Conservation (phyloP, 2,797 vertebrate species). For the Eulemur albifrons region DNA sequence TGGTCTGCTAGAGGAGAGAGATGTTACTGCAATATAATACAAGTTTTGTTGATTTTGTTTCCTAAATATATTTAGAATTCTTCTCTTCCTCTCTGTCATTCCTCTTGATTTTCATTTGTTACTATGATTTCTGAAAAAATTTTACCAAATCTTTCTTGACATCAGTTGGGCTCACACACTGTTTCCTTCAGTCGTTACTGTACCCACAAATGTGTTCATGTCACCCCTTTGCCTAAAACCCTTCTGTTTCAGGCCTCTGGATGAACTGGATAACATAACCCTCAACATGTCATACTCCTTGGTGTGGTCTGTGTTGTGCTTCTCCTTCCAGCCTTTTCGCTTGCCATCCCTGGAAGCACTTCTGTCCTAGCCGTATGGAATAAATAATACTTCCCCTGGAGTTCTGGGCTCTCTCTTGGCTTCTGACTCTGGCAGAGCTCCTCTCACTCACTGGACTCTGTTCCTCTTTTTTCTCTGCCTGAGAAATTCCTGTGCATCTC, state of each 20-base stretch:
- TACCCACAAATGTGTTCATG: neutral
- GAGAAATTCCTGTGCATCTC: neutral
- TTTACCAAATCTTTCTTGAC: neutral
- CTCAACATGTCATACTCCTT: neutral
- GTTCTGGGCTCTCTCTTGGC: neutral
- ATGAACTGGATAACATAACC: neutral
- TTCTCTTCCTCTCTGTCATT: neutral
- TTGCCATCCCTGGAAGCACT: neutral
- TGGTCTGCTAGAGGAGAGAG: neutral
- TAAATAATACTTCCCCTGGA: neutral
- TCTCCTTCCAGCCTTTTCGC: neutral
- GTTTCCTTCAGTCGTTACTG: neutral
- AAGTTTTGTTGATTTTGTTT: neutral
- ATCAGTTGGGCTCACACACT: neutral
- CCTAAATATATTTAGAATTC: neutral
- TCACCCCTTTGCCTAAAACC: neutral
- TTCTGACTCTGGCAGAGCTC: neutral
- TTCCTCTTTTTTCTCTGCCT: neutral
- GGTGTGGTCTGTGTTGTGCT: neutral
- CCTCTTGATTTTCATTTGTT: neutral
- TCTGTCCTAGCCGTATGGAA: neutral
- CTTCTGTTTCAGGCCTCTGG: neutral
- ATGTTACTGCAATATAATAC: neutral
- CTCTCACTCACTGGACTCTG: neutral
- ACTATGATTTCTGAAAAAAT: neutral